Base-by-base conservation (phyloP, 2,888 invertebrate genomes). In the Cephus nigrinus region DNA sequence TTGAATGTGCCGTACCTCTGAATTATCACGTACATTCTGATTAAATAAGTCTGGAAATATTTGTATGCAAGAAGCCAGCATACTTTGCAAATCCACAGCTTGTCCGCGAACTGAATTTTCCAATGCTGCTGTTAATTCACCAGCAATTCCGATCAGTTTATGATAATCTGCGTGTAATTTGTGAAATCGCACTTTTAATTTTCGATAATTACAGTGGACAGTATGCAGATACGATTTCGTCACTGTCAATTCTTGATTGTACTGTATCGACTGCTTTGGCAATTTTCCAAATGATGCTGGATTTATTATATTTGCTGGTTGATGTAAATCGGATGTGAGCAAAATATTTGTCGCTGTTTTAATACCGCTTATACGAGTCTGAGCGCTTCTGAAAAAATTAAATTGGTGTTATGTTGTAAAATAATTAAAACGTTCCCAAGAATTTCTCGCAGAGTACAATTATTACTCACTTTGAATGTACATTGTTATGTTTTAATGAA, bases 91-190 rank as follows among this genome's bases (percentile, higher is more conserved):
- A 84, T 92, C 91, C 4, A 94, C 93, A 69, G 92, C 87, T 84
- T 93, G 90, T 36, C 94, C 94, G 85, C 92, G 91, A 2, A 93
- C 93, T 4, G 94, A 93, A 80, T 92, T 91, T 87, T 94, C 94
- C 74, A 95, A 87, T 12, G 94, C 93, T 78, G 92, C 92, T 1
- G 94, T 93, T 76, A 95, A 89, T 86, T 94, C 93, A 68, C 93
- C 93, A 3, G 94, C 93, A n/a, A 95, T 91, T 85, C 92, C 91
- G 80, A 92, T 91, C 76, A 92, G 82, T 82, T 91, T 92, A 79
- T 92, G 90, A 83, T 92, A 92, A 82, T 92, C 92, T n/a, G 88
- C 84, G 80, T 92, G 92, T 12, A 92, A 83, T 76, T 91, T 88
- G 78, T 90, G 89, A 84, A 92, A 91, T 76, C 89, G 89, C 55